These are phyloP conservation scores for Eonycteris spelaea DNA, from an alignment of 2,113 vertebrate genomes.

Conservation along the genomic window DNA sequence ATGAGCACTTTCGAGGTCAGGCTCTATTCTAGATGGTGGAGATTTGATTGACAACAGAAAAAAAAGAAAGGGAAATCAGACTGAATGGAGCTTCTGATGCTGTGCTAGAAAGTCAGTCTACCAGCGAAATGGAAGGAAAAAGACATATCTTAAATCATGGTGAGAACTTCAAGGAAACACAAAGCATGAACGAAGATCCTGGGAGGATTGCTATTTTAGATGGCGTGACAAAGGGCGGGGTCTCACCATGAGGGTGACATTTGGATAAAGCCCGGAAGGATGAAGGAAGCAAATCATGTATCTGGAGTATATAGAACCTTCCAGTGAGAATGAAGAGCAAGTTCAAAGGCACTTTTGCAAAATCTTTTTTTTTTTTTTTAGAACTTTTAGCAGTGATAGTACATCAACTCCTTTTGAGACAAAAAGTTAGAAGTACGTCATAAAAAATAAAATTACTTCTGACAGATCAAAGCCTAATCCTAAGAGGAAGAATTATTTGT, in stretches of 20 bases:
- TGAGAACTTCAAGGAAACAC: neutral
- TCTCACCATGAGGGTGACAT: neutral
- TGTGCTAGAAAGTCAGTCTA: neutral
- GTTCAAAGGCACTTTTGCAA: neutral
- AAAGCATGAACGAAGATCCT: neutral
- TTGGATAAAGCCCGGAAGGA: neutral
- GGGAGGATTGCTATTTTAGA: neutral
- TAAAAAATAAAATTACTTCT: neutral
- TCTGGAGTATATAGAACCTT: neutral
- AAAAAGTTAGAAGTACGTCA: neutral
- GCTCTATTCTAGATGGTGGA: neutral
- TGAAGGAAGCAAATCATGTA: neutral
- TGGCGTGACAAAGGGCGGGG: accelerated
- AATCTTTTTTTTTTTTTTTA: neutral
- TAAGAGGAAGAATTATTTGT: neutral
- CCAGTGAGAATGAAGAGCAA: neutral
- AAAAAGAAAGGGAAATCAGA: neutral
- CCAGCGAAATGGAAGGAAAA: neutral
- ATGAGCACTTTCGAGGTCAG: neutral
- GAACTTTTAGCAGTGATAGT: neutral
- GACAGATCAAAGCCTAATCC: neutral
- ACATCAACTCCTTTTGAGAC: neutral
- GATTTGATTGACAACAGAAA: neutral
- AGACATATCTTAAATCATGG: neutral
- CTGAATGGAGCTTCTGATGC: neutral